A percentile compares a stretch with the other conserved stretches of the same genome.
These are phyloP conservation scores for Athetis lepigone DNA, from an alignment of 2,888 invertebrate species.

Conservation along the genomic window DNA sequence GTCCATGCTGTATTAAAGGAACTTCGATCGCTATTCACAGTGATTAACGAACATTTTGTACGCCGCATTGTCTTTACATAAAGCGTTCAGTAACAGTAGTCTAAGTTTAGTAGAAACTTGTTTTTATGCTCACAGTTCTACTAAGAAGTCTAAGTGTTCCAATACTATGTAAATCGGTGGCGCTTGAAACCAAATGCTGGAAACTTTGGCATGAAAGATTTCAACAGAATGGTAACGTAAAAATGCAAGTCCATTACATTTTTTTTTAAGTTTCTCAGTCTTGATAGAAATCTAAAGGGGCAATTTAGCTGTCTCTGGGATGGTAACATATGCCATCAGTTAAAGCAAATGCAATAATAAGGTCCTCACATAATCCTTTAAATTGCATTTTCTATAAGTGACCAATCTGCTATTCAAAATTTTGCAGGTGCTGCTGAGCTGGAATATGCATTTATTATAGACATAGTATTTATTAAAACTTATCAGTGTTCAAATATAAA, in stretches of 20 bases:
- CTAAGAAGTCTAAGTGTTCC: slow-evolving; percentile 51
- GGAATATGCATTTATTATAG: too few relatives aligned
- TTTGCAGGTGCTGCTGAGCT: too few relatives aligned
- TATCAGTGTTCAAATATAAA: too few relatives aligned
- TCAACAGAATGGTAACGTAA: slow-evolving; percentile 12
- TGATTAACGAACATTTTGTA: slow-evolving; percentile 67
- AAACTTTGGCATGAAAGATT: slow-evolving; percentile 39
- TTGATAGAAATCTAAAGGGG: neutral
- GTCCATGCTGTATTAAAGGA: slow-evolving; percentile 60
- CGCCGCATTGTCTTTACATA: slow-evolving; percentile 53
- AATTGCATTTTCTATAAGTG: too few relatives aligned
- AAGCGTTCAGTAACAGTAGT: slow-evolving; percentile 54
- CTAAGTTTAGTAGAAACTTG: slow-evolving; percentile 47
- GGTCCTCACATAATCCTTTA: too few relatives aligned
- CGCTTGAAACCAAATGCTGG: slow-evolving; percentile 36
- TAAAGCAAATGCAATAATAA: too few relatives aligned
- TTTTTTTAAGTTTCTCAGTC: neutral
- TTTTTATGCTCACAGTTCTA: slow-evolving; percentile 47
- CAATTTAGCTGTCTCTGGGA: too few relatives aligned
- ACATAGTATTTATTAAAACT: too few relatives aligned
- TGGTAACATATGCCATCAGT: too few relatives aligned
- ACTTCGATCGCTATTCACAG: slow-evolving; percentile 62
- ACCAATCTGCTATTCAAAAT: too few relatives aligned
- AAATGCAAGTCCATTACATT: slow-evolving; percentile 19
- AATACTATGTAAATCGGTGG: slow-evolving; percentile 57